Base-by-base conservation (phyloP, 2,797 vertebrate species). In the Taenioides sp. region DNA sequence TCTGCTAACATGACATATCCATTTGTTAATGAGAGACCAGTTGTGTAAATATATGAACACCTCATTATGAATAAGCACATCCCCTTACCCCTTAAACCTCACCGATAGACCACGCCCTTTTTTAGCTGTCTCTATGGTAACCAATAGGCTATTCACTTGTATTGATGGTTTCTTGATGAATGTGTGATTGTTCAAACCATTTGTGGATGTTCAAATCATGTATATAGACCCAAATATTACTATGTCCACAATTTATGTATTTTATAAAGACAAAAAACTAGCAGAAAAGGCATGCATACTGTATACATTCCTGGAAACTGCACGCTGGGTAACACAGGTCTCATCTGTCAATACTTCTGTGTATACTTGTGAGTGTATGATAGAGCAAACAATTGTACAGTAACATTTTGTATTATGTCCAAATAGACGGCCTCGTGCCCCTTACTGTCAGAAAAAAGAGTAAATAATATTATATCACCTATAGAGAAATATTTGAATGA, bases 211-310 rank as follows among this genome's bases (percentile, higher is more conserved):
- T 86, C 31, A 75, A 84, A 88, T 79, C 78, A 83, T 91, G 88
- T 90, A 90, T 82, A 91, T 89, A 89, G 88, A 87, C 85, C 75
- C 78, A 83, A 79, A 88, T 85, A 79, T 72, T 87, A 86, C 86
- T 86, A 84, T 77, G 74, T 77, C 76, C 70, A 75, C 47, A 79
- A 86, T 87, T 89, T 83, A 86, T 77, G 90, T 90, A 28, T 59
- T 79, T 88, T 89, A 84, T 75, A 60, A 77, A 47, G 71, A 20
- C 67, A 50, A 70, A 65, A 75, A 76, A 69, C 47, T 77, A 79
- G 83, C 84, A 77, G 80, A 89, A 91, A 88, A 86, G 94, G 95
- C 95, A 96, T 96, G 95, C 91, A 89, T 87, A 92, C 86, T 90
- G 86, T 90, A 90, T 80, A 92, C 91, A 91, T 92, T 87, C 90